Base-by-base conservation (phyloP, 2,888 invertebrate species). In the Nemotelus pantherinus region DNA sequence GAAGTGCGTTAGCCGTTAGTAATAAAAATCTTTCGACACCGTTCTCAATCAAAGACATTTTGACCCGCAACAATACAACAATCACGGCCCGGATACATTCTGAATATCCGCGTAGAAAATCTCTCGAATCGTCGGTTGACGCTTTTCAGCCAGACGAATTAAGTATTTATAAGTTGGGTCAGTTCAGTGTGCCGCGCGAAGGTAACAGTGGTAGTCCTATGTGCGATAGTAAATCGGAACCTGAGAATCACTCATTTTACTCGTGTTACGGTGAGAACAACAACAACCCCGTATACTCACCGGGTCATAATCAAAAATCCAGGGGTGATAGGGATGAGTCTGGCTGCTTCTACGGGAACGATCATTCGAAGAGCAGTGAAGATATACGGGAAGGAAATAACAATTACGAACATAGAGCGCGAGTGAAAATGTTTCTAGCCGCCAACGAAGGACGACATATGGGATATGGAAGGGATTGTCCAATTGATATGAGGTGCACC, bases 41-140 rank as follows among this genome's bases (percentile, higher is more conserved):
- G 53, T 93, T 93, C 86, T 93, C 92, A 7, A 93, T 93, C 77
- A 92, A 93, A 82, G 93, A 93, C 83, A 93, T 93, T 84, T 86
- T 93, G 83, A 91, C 91, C n/a, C 84, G 87, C 60, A 85, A 83
- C 60, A 85, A 84, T 76, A 83, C 82, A 3, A 81, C 82, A 65
- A 82, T 82, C 50, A 82, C 71, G 41, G 80, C 79, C 43, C 67
- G 65, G 78, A 75, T 79, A 10, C 79, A 80, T 3, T 83, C 83
- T 80, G 82, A 83, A 77, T 82, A 78, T 81, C 82, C 50, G 82
- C 83, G 75, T 44, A 82, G 79, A 82, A 85, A 81, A 77, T 82
- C 72, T 47, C 74, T 79, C 43, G 82, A 79, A 76, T 80, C 80
- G 39, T 80, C 80, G 10, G 80, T 79, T 75, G 77, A 78, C 76